These are phyloP conservation scores for Acrobasis consociella DNA, from an alignment of 2,888 invertebrate genomes.

Conservation along the genomic window DNA sequence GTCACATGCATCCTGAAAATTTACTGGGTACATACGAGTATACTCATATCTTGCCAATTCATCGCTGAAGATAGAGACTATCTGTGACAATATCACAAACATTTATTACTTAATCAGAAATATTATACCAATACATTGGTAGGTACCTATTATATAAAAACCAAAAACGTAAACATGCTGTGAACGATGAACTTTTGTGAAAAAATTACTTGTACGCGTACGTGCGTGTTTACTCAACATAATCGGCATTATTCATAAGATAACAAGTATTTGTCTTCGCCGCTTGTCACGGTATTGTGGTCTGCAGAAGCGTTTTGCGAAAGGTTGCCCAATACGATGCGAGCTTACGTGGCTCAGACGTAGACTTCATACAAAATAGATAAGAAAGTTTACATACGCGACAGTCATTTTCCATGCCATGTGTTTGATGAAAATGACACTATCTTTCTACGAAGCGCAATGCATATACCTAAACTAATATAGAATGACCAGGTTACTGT, in stretches of 20 bases:
- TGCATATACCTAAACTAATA: not conserved
- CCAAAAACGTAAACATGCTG: slow-evolving; percentile 51
- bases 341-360: slow-evolving; percentile 48
- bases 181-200: slow-evolving; percentile 67
- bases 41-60: too few species aligned
- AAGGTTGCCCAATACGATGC: slow-evolving; percentile 64
- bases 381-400: slow-evolving; percentile 49
- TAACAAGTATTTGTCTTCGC: slow-evolving; percentile 79
- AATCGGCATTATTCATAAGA: slow-evolving; percentile 83
- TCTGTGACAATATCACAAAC: not conserved
- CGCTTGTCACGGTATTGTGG: slow-evolving; percentile 74
- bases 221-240: slow-evolving; percentile 75
- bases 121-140: too few species aligned
- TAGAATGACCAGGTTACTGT: too few species aligned
- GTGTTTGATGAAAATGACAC: not conserved
- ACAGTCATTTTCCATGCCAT: slow-evolving; percentile 34
- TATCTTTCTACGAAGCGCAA: not conserved
- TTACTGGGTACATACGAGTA: too few species aligned
- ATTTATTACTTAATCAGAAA: too few species aligned
- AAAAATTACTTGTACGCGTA: slow-evolving; percentile 71
- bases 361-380: slow-evolving; percentile 52
- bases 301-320: slow-evolving; percentile 73
- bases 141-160: not conserved
- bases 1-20: too few species aligned
- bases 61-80: not conserved